These are phyloP conservation scores for Pseudorasbora parva DNA, from an alignment of 2,113 vertebrate species.

Conservation along the genomic window DNA sequence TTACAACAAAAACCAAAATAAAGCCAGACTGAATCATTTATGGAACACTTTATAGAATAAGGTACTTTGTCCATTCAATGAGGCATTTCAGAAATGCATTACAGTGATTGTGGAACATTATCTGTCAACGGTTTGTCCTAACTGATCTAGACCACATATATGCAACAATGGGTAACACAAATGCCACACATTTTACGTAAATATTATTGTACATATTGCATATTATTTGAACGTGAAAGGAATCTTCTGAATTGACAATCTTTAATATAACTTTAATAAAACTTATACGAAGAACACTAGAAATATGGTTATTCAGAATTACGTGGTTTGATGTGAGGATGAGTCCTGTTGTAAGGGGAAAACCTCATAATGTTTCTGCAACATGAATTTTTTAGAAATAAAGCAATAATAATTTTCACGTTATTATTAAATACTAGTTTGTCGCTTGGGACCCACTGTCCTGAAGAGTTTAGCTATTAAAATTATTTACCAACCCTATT, in stretches of 20 bases:
- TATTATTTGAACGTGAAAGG: background rate
- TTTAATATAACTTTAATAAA: background rate
- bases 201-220: background rate
- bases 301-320: background rate
- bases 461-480: too few relatives aligned
- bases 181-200: background rate
- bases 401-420: background rate
- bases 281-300: background rate
- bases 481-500: too few relatives aligned
- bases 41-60: too few relatives aligned
- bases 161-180: background rate
- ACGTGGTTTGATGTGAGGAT: background rate
- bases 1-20: background rate
- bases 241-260: background rate
- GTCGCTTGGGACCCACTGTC: too few relatives aligned
- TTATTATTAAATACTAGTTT: background rate
- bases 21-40: background rate
- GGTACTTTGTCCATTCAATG: background rate
- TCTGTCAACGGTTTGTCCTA: background rate
- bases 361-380: too few relatives aligned
- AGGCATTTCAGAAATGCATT: background rate
- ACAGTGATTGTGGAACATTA: background rate
- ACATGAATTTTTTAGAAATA: background rate
- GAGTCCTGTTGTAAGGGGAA: background rate
- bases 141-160: background rate